phyloP scores from a whole-genome alignment of 1,140 invertebrate species.

The Arctopsyche grandis region DNA sequence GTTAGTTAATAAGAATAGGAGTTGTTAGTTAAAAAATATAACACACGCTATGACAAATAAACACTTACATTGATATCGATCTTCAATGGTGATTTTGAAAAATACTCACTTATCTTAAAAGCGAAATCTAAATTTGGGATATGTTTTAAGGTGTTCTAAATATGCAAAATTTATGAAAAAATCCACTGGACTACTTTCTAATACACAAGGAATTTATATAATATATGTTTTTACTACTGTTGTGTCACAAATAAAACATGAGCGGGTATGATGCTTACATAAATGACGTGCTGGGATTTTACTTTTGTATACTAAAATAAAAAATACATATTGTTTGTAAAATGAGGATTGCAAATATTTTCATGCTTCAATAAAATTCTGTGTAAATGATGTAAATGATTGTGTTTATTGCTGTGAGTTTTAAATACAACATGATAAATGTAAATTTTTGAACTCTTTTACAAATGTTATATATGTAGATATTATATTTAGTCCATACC shows the following conservation, averaged over 20 bases:
- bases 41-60: not conserved
- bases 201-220: not conserved
- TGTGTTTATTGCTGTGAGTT: constrained; percentile 25
- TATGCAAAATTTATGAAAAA: not conserved
- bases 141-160: not conserved
- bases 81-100: not conserved
- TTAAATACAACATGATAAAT: not conserved
- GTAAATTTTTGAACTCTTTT: not conserved
- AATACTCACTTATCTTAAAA: constrained; percentile 15
- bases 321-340: constrained; percentile 57
- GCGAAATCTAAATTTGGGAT: not conserved
- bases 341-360: constrained; percentile 44
- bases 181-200: too few species aligned
- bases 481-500: not conserved
- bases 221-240: not conserved
- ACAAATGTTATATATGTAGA: not conserved
- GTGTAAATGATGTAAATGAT: constrained; percentile 19
- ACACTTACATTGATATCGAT: not conserved
- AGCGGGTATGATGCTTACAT: not conserved
- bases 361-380: constrained; percentile 23
- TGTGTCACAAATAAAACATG: not conserved
- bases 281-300: not conserved
- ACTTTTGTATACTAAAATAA: constrained; percentile 51
- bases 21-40: too few species aligned
- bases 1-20: too few species aligned